These are phyloP conservation scores for Graptemys geographica DNA, from an alignment of 2,797 vertebrate species.

Conservation along the genomic window DNA sequence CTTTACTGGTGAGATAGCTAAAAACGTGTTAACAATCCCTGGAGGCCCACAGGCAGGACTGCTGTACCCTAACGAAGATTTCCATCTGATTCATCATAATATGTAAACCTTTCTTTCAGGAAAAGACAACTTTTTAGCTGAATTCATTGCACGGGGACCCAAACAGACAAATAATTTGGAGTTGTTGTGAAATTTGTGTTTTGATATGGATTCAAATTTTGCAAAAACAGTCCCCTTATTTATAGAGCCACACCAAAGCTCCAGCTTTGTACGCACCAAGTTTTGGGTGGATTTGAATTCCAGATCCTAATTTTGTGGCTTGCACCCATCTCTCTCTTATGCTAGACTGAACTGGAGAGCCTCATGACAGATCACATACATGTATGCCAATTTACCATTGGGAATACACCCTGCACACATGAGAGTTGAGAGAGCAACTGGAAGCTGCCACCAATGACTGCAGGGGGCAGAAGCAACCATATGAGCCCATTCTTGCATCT, in stretches of 20 bases:
- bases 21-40: not conserved
- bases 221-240: not conserved
- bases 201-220: not conserved
- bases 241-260: not conserved
- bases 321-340: not conserved
- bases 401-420: not conserved
- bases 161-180: not conserved
- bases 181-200: not conserved
- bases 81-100: not conserved
- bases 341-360: not conserved
- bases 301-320: not conserved
- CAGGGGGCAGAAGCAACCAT: not conserved
- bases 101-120: not conserved
- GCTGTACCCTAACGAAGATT: not conserved
- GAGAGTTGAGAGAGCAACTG: not conserved
- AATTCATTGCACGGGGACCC: not conserved
- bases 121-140: not conserved
- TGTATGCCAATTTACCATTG: not conserved
- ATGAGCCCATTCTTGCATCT: not conserved
- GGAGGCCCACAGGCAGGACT: accelerated
- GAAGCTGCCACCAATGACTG: not conserved
- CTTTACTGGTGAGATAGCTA: accelerated
- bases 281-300: not conserved
- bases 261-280: not conserved
- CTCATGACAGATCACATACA: not conserved